A percentile compares a stretch with the other conserved stretches of the same genome.
Evolutionary conservation across 2,797 vertebrate genomes (phyloP).

Genomic region (Pseudomugil gertrudae): DNA sequence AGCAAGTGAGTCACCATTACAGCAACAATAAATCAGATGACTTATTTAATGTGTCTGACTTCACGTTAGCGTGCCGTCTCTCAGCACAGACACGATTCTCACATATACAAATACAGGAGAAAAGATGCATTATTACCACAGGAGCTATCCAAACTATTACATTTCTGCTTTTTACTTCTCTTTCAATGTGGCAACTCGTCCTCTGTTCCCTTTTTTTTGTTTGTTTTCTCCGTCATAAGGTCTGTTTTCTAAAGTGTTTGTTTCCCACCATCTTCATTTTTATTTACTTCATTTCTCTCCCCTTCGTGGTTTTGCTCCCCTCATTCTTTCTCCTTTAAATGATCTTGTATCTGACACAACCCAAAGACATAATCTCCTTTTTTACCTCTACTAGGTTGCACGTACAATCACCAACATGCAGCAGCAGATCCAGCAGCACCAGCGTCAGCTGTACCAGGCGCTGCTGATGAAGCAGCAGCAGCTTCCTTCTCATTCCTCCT

Average conservation of each 20-base stretch:
- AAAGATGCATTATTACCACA: not conserved
- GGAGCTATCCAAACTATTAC: conserved; percentile 13
- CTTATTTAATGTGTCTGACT: not conserved
- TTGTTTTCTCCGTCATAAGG: not conserved
- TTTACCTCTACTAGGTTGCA: conserved; percentile 86
- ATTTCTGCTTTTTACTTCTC: conserved; percentile 19
- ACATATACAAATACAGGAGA: conserved; percentile 12
- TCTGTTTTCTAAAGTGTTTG: conserved; percentile 3
- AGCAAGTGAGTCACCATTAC: conserved; percentile 89
- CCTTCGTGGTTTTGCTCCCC: too few relatives aligned
- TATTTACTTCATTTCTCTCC: not conserved
- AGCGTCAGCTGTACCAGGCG: conserved; percentile 99
- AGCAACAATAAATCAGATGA: not conserved
- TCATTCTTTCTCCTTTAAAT: too few relatives aligned
- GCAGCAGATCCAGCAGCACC: conserved; percentile 99
- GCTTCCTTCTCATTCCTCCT: conserved; percentile 77
- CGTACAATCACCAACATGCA: conserved; percentile 99
- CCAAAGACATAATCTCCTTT: not conserved
- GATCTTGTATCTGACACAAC: not conserved
- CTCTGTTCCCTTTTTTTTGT: conserved; percentile 7
- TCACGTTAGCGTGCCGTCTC: not conserved
- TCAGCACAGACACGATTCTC: not conserved
- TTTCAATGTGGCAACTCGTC: not conserved
- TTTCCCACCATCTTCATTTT: not conserved
- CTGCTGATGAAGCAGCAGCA: conserved; percentile 98